Evolutionary conservation across 2,888 invertebrate species (phyloP), one percentile per base, ranked within the genome.

Genomic region (Cheiracanthium punctorium): DNA sequence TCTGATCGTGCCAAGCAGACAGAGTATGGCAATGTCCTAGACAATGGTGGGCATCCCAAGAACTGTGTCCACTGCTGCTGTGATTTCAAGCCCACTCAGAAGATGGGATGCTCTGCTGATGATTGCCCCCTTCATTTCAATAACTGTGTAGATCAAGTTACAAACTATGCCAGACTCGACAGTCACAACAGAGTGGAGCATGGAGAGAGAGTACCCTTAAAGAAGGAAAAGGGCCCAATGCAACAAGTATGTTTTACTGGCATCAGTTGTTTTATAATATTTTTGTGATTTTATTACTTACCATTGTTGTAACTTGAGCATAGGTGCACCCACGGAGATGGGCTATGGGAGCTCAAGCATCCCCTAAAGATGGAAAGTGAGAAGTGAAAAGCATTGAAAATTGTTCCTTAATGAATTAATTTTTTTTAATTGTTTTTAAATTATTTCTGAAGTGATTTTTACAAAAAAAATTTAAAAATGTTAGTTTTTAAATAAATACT

Each of bases 161-260:
- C 89, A 20, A 90, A 90, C 76, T 90, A 90, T 87, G 90, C 90
- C 14, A 87, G 89, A 37, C 80, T 90, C 48, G 90, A 91, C 79
- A 89, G 90, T 87, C 87, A 90, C 28, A 89, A 89, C 41, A 80
- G 80, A 1, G 64, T 76, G 1, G 71, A 76, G 17, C 33, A 65
- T 32, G 86, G 69, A n/a, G 85, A 86, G 37, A 86, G 70, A 65
- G 5, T 69, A 1, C 32, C 72, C 29, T 4, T 77, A 29, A 79
- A 74, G 30, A 84, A 74, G 41, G 84, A 84, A 24, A 84, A 79
- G 24, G 69, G 69, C 48, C 84, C 73, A 30, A 67, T 84, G 79
- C 84, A 84, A 24, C 79, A 84, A 43, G 84, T 84, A 79, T 24
- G 76, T 80, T 17, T n/a, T n/a, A n/a, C n/a, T n/a, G n/a, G n/a